These are phyloP conservation scores for Camponotus floridanus DNA, from an alignment of 1,140 invertebrate species.

Conservation along the genomic window DNA sequence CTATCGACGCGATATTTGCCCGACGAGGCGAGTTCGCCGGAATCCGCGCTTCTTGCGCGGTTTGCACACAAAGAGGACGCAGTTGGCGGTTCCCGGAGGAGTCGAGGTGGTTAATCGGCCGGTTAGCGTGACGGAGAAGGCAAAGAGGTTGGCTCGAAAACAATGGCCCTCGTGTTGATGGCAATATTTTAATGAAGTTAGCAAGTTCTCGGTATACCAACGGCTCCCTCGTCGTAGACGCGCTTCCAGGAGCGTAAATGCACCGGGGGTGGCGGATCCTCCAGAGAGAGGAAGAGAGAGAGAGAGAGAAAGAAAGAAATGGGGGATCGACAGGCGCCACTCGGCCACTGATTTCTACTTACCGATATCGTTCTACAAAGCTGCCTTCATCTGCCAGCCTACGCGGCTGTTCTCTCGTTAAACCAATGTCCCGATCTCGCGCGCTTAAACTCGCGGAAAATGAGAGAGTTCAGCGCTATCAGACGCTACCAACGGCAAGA, in stretches of 20 bases:
- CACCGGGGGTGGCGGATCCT: conserved; percentile 34
- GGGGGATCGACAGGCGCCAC: conserved; percentile 79
- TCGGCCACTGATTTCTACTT: conserved; percentile 85
- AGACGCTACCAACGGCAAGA: background rate
- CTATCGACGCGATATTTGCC: conserved; percentile 30
- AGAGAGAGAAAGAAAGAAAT: conserved; percentile 43
- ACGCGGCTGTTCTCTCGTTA: conserved; percentile 47
- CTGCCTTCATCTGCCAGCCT: conserved; percentile 82
- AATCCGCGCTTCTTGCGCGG: conserved; percentile 55
- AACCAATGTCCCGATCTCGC: conserved; percentile 20
- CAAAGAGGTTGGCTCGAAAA: conserved; percentile 40
- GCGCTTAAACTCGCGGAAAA: conserved; percentile 57
- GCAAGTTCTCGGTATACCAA: conserved; percentile 77
- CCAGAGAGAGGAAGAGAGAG: conserved; percentile 25
- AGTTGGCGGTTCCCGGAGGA: conserved; percentile 55
- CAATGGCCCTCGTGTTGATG: conserved; percentile 73
- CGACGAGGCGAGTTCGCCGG: conserved; percentile 30
- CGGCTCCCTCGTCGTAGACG: conserved; percentile 60
- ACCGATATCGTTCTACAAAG: conserved; percentile 85
- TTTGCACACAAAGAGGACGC: conserved; percentile 55
- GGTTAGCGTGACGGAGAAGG: conserved; percentile 14
- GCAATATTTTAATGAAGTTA: conserved; percentile 81
- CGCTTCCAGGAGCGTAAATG: conserved; percentile 76
- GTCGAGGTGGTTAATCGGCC: conserved; percentile 60
- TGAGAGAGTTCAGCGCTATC: conserved; percentile 50